Evolutionary conservation across 2,113 vertebrate species (phyloP).

Genomic region (Galbula dea): DNA sequence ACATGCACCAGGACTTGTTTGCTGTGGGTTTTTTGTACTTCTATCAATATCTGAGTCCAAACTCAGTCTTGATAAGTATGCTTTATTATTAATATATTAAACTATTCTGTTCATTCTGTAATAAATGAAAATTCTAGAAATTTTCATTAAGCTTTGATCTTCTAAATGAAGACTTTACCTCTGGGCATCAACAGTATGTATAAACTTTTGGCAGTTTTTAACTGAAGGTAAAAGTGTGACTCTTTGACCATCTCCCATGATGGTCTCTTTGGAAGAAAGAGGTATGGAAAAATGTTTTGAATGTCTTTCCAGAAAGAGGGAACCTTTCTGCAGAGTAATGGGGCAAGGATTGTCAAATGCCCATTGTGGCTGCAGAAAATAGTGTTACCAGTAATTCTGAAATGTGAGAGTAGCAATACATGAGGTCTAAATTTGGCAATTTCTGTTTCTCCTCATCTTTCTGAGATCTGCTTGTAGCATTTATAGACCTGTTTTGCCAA

Average conservation of each 20-base stretch:
- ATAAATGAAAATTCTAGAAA: background rate
- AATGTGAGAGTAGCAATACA: background rate
- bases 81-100: background rate
- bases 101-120: background rate
- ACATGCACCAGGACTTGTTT: background rate
- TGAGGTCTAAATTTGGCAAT: background rate
- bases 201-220: background rate
- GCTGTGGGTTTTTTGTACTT: background rate
- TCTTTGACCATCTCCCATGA: background rate
- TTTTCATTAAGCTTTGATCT: background rate
- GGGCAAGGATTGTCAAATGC: background rate
- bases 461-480: slow-evolving; percentile 14
- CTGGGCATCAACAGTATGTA: background rate
- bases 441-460: slow-evolving; percentile 6
- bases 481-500: background rate
- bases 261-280: background rate
- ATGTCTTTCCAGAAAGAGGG: background rate
- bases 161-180: background rate
- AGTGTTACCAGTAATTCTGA: background rate
- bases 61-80: background rate
- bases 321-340: background rate
- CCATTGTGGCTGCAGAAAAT: background rate
- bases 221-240: background rate
- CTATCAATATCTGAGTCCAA: background rate
- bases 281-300: background rate